phyloP scores from a whole-genome alignment of 2,888 invertebrate genomes.

The Eudemis profundana region DNA sequence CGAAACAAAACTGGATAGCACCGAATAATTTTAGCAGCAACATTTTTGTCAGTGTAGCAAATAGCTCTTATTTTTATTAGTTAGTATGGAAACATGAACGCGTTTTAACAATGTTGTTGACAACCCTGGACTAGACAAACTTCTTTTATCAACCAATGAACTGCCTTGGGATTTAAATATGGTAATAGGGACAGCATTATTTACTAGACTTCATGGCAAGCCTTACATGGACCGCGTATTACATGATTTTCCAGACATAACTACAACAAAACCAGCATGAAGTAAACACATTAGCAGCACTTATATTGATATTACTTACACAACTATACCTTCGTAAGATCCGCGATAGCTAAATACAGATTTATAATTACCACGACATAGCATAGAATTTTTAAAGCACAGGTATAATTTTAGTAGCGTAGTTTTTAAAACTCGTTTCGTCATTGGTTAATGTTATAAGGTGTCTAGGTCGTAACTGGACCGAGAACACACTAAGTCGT shows the following conservation, averaged over 20 bases:
- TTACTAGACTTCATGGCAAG: slow-evolving; percentile 3
- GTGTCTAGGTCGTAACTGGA: slow-evolving; percentile 1
- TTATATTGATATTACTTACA: too few species aligned
- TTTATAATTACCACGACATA: too few species aligned
- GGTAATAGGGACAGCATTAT: neutral
- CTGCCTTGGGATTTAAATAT: slow-evolving; percentile 22
- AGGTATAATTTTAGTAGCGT: too few species aligned
- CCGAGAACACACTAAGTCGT: neutral
- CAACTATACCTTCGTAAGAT: too few species aligned
- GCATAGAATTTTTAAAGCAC: too few species aligned
- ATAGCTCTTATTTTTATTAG: neutral
- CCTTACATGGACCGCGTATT: neutral
- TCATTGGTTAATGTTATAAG: neutral
- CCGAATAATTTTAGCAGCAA: neutral
- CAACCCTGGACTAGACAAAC: slow-evolving; percentile 22
- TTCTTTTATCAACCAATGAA: slow-evolving; percentile 22
- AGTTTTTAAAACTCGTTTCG: too few species aligned
- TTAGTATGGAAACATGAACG: neutral
- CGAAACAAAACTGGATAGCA: slow-evolving; percentile 2
- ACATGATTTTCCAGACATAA: neutral
- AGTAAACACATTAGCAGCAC: too few species aligned
- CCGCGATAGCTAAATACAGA: too few species aligned
- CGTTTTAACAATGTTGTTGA: neutral
- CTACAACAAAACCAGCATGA: neutral
- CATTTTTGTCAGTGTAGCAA: neutral